phyloP scores from a whole-genome alignment of 2,888 invertebrate genomes.

The Apeira syringaria region DNA sequence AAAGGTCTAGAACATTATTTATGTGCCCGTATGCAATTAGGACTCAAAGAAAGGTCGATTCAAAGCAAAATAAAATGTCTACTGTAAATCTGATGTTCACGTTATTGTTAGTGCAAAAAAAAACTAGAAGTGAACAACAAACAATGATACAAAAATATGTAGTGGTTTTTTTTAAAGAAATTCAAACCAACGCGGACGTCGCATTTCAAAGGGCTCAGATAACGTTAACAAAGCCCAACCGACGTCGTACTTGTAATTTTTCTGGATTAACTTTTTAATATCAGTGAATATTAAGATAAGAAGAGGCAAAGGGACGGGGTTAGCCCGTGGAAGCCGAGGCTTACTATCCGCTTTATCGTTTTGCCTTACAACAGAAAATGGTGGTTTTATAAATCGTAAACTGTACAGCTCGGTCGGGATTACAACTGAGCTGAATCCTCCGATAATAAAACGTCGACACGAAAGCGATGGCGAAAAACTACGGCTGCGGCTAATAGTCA shows the following conservation, averaged over 20 bases:
- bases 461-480: slow-evolving; percentile 65
- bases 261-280: slow-evolving; percentile 63
- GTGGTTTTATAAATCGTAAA: slow-evolving; percentile 70
- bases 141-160: not conserved
- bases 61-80: too few relatives aligned
- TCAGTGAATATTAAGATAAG: slow-evolving; percentile 60
- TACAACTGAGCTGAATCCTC: slow-evolving; percentile 69
- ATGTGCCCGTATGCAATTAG: too few relatives aligned
- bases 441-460: slow-evolving; percentile 80
- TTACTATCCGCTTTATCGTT: slow-evolving; percentile 60
- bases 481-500: slow-evolving; percentile 54
- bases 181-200: not conserved
- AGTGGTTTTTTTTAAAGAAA: too few relatives aligned
- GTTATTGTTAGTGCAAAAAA: too few relatives aligned
- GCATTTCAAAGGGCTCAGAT: slow-evolving; percentile 24
- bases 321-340: slow-evolving; percentile 42
- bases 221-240: slow-evolving; percentile 32
- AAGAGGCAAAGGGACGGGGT: slow-evolving; percentile 43
- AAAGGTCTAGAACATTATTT: too few relatives aligned
- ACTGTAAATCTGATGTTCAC: too few relatives aligned
- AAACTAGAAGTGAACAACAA: too few relatives aligned
- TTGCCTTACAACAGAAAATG: slow-evolving; percentile 61
- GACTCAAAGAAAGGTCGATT: too few relatives aligned
- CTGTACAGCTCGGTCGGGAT: slow-evolving; percentile 70
- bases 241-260: slow-evolving; percentile 39